These are phyloP conservation scores for Brachystomella parvula DNA, from an alignment of 1,140 invertebrate genomes.

Conservation along the genomic window DNA sequence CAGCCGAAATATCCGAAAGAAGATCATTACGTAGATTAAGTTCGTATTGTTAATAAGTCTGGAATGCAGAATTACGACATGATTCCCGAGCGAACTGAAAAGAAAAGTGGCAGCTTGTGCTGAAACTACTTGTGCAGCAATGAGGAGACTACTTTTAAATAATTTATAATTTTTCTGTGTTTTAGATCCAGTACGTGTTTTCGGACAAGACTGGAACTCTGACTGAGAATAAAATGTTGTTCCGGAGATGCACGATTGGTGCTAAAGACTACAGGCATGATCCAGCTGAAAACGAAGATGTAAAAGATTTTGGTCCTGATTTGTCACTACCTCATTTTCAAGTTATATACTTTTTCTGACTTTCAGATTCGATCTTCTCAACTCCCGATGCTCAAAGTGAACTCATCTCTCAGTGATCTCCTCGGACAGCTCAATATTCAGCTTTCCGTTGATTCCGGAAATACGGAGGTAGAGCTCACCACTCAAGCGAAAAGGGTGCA, in stretches of 20 bases:
- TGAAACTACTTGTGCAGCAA: too few species aligned
- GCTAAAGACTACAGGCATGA: constrained; percentile 78
- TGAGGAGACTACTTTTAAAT: too few species aligned
- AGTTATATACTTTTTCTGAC: not conserved
- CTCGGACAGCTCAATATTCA: constrained; percentile 14
- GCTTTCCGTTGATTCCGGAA: constrained; percentile 17
- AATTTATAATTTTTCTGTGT: constrained; percentile 22
- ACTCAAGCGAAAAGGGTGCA: constrained; percentile 54
- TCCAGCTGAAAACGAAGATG: constrained; percentile 43
- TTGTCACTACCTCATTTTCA: too few species aligned
- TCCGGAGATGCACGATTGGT: constrained; percentile 76
- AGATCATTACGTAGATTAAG: too few species aligned
- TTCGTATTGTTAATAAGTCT: too few species aligned
- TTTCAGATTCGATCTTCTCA: not conserved
- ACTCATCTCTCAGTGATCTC: constrained; percentile 19
- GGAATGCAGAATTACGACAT: too few species aligned
- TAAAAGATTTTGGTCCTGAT: too few species aligned
- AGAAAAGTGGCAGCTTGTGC: too few species aligned
- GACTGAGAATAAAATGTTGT: constrained; percentile 97
- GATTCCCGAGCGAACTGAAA: too few species aligned
- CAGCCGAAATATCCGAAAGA: too few species aligned
- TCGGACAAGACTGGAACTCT: constrained; percentile 96
- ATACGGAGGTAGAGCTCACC: constrained; percentile 1
- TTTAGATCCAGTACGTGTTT: constrained; percentile 83
- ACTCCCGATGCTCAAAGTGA: constrained; percentile 23